Base-by-base conservation (phyloP, 2,797 vertebrate genomes). In the Clamator glandarius region DNA sequence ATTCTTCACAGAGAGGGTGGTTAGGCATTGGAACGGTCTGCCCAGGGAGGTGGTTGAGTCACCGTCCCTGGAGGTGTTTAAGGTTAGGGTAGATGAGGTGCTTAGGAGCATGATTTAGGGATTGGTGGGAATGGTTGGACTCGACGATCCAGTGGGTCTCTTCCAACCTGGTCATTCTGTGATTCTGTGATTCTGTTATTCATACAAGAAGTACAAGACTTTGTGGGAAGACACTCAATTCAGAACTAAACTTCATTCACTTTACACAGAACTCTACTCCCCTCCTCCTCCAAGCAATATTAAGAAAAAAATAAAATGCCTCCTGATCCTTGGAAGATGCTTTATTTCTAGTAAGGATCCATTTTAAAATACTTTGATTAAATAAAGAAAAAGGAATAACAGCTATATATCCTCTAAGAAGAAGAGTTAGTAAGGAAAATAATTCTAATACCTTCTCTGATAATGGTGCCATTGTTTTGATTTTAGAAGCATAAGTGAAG, bases 381-480 rank as follows among this genome's bases (percentile, higher is more conserved):
- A 95, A 84, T 57, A 39, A 84, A 89, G 89, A 86, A 94, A 91
- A 93, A 84, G 67, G 69, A 89, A 96, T 96, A 85, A 84, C 87
- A 95, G 79, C 89, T 97, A 96, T 97, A 96, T 96, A 90, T 96
- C 91, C 90, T 95, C 95, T 98, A 98, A 98, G 96, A 96, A 97
- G 91, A 92, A 96, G 95, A 97, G 94, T 93, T 97, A 97, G 98
- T 98, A 89, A 97, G 83, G 96, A 96, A 97, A 98, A 97, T 92
- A 85, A 89, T 93, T 98, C 97, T 98, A 97, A 96, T 91, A 97
- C 98, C 95, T 80, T 94, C 76, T 91, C 70, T 67, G 87, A 98
- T 97, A 98, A 98, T 97, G 94, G 93, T 36, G 62, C 93, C 94
- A 96, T 98, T 98, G 98, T 98, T 98, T 97, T 96, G 93, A 96